Percentiles rank a stretch among this genome's conserved stretches.
phyloP scores from a whole-genome alignment of 1,140 invertebrate genomes.

The Battus philenor region DNA sequence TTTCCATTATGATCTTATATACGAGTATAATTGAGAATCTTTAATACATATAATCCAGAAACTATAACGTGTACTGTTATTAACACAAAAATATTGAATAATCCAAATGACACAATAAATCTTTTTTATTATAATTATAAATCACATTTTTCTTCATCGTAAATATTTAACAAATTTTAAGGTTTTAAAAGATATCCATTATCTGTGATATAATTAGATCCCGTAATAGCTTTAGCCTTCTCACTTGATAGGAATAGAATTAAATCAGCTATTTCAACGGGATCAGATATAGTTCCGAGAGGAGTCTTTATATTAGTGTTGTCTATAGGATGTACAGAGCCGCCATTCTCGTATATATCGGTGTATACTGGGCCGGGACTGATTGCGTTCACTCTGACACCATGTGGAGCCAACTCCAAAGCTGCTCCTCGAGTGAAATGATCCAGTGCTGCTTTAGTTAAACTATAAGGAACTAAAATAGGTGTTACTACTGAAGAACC shows the following conservation, averaged over 20 bases:
- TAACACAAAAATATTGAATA: no score
- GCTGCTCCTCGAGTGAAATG: conserved; percentile 1
- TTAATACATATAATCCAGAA: no score
- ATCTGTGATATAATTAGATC: conserved; percentile 1
- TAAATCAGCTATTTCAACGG: conserved; percentile 3
- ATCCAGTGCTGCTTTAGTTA: background rate
- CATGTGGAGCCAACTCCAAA: background rate
- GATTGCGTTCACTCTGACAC: conserved; percentile 2
- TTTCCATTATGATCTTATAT: no score
- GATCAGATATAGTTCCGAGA: conserved; percentile 6
- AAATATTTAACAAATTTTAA: conserved; percentile 22
- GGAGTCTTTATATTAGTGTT: conserved; percentile 4
- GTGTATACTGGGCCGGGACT: conserved; percentile 12
- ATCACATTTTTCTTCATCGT: no score
- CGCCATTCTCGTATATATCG: conserved; percentile 5
- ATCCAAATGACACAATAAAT: no score
- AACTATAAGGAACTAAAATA: background rate
- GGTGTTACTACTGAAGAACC: background rate
- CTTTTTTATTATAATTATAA: no score
- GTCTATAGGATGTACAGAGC: conserved; percentile 3
- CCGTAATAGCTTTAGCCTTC: conserved; percentile 7
- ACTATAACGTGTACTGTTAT: no score
- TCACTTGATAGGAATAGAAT: conserved; percentile 6
- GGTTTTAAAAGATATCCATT: conserved; percentile 14
- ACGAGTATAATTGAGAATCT: no score